Percentiles rank a stretch among this genome's conserved stretches.
These are phyloP conservation scores for Spodoptera littoralis DNA, from an alignment of 2,888 invertebrate species.

Conservation along the genomic window DNA sequence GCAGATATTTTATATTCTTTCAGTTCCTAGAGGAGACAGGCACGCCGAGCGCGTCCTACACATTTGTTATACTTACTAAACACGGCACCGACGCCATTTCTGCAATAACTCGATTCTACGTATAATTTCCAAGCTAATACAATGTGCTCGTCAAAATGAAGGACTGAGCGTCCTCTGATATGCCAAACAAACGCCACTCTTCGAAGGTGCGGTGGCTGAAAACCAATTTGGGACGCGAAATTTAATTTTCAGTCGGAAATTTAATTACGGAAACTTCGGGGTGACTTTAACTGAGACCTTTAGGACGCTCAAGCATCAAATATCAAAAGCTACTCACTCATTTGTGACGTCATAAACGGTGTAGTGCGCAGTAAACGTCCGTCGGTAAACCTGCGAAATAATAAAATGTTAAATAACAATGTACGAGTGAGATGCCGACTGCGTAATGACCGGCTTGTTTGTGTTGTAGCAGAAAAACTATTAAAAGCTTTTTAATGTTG, in stretches of 20 bases:
- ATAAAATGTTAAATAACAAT: constrained; percentile 61
- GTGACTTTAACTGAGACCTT: constrained; percentile 63
- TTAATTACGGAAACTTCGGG: constrained; percentile 64
- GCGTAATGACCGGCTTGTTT: constrained; percentile 55
- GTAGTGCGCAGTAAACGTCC: constrained; percentile 96
- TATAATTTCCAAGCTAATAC: constrained; percentile 21
- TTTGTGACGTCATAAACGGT: constrained; percentile 97
- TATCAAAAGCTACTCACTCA: constrained; percentile 91
- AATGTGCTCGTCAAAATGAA: constrained; percentile 22
- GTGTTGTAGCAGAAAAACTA: constrained; percentile 61
- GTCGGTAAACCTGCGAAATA: constrained; percentile 93
- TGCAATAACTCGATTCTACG: constrained; percentile 15
- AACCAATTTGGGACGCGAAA: constrained; percentile 68
- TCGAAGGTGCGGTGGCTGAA: constrained; percentile 65
- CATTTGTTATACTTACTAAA: constrained; percentile 58
- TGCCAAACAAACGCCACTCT: constrained; percentile 55
- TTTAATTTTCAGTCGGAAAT: constrained; percentile 70
- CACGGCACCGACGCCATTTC: constrained; percentile 34
- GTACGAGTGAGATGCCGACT: constrained; percentile 46
- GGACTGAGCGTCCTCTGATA: constrained; percentile 38
- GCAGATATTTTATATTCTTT: constrained; percentile 70
- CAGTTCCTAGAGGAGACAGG: constrained; percentile 45
- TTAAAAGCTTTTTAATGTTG: constrained; percentile 63
- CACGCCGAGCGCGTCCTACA: constrained; percentile 47
- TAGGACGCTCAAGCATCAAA: constrained; percentile 64